Conservation (phyloP, 1,140 invertebrate genomes). For the Trachymyrmex cornetzi region DNA sequence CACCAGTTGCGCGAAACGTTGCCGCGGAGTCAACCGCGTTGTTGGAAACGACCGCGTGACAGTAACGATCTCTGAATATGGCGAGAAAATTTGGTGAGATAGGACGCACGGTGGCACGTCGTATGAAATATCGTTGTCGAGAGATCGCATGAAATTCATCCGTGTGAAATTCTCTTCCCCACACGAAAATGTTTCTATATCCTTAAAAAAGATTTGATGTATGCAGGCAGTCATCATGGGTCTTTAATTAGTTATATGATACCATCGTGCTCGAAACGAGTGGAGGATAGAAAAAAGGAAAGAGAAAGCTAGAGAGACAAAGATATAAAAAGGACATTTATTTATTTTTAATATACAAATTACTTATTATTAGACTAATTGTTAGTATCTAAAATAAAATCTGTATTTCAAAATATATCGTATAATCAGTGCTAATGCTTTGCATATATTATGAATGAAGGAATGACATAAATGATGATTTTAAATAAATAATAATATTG, state of each 20-base stretch:
- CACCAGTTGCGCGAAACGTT: constrained; percentile 74
- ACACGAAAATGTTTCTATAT: background rate
- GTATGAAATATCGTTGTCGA: constrained; percentile 43
- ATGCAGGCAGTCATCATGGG: background rate
- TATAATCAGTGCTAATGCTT: background rate
- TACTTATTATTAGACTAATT: no score
- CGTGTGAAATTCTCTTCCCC: constrained; percentile 9
- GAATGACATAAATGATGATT: background rate
- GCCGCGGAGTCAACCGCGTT: constrained; percentile 55
- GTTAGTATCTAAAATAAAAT: background rate
- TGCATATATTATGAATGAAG: background rate
- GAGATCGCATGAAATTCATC: constrained; percentile 12
- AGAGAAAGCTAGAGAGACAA: background rate
- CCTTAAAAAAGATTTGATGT: constrained; percentile 4
- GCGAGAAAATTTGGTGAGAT: constrained; percentile 57
- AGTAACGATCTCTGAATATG: constrained; percentile 59
- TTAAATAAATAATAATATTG: background rate
- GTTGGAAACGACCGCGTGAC: constrained; percentile 54
- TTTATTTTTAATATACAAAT: background rate
- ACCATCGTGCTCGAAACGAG: background rate
- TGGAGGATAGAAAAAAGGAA: background rate
- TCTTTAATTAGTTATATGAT: constrained; percentile 6
- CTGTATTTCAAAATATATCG: background rate
- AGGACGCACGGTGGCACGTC: background rate
- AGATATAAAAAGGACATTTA: background rate